phyloP scores from a whole-genome alignment of 2,797 vertebrate species.

The Cyprinella venusta region DNA sequence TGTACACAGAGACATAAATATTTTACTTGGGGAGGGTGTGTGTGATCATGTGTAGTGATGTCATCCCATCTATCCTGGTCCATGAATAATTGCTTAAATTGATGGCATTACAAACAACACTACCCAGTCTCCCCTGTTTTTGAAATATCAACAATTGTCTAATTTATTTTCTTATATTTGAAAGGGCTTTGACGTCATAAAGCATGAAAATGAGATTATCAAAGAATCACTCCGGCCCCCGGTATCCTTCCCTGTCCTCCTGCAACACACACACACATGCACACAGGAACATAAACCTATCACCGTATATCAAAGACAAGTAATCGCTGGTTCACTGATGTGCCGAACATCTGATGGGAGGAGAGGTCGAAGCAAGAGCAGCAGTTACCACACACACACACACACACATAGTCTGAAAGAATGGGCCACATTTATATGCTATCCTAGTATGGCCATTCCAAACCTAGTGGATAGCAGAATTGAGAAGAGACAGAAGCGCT shows the following conservation, averaged over 20 bases:
- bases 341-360: slow-evolving; percentile 42
- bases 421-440: slow-evolving; percentile 83
- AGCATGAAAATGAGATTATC: background rate
- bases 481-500: slow-evolving; percentile 80
- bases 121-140: background rate
- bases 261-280: slow-evolving; percentile 20
- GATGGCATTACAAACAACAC: background rate
- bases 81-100: background rate
- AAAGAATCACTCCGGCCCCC: background rate
- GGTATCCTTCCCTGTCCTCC: background rate
- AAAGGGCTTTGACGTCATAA: slow-evolving; percentile 29
- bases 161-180: background rate
- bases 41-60: background rate
- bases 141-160: background rate
- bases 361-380: slow-evolving; percentile 55
- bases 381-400: slow-evolving; percentile 43
- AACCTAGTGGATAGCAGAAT: slow-evolving; percentile 77
- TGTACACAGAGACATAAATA: background rate
- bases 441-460: slow-evolving; percentile 75
- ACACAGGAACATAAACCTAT: slow-evolving; percentile 38
- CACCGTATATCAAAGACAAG: slow-evolving; percentile 51
- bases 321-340: slow-evolving; percentile 41
- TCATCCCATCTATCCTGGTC: background rate
- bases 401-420: slow-evolving; percentile 66
- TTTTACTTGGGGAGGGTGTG: background rate